Evolutionary conservation across 2,888 invertebrate species (phyloP).

Genomic region (Cepaea hortensis): DNA sequence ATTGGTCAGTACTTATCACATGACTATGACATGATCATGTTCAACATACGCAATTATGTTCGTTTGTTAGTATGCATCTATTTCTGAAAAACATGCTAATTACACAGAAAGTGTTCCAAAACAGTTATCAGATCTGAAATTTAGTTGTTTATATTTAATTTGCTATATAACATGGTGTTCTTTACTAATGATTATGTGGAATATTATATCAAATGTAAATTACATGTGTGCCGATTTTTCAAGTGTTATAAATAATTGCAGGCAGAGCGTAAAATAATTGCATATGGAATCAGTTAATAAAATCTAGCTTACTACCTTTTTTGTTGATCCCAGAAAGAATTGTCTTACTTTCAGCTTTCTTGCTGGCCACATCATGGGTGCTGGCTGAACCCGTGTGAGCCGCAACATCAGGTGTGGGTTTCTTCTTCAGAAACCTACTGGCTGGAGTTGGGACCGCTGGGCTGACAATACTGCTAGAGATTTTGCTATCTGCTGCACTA

Average conservation of each 20-base stretch:
- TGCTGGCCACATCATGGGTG: background rate
- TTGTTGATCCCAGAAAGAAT: background rate
- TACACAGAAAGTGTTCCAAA: too few species aligned
- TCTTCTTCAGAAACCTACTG: constrained; percentile 68
- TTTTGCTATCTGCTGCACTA: constrained; percentile 59
- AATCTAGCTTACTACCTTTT: background rate
- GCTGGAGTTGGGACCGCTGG: constrained; percentile 54
- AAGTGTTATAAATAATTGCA: background rate
- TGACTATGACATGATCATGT: too few species aligned
- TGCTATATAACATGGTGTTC: too few species aligned
- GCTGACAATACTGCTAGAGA: constrained; percentile 54
- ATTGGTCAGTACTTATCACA: too few species aligned
- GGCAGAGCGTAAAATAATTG: too few species aligned
- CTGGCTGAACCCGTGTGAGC: constrained; percentile 3
- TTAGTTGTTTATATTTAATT: too few species aligned
- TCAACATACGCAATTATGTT: too few species aligned
- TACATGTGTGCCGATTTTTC: background rate
- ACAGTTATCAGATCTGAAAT: too few species aligned
- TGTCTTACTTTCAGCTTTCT: background rate
- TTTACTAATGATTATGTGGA: background rate
- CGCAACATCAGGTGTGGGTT: constrained; percentile 49
- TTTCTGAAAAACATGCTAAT: too few species aligned
- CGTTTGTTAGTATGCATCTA: too few species aligned
- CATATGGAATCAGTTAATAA: too few species aligned
- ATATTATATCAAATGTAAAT: background rate